phyloP scores from a whole-genome alignment of 2,113 vertebrate genomes.

The Lanius collurio region DNA sequence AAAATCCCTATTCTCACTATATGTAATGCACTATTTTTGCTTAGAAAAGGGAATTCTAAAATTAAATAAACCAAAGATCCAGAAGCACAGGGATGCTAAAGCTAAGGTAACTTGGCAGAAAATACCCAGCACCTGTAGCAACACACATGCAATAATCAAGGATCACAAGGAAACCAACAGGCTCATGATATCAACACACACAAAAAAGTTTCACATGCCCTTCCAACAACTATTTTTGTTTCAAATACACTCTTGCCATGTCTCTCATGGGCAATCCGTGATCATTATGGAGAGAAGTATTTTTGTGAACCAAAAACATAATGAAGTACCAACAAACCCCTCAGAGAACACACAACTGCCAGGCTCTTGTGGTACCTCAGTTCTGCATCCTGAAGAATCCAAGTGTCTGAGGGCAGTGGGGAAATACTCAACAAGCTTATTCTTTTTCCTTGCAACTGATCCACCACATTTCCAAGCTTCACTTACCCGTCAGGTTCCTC shows the following conservation, averaged over 20 bases:
- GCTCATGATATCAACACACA: background rate
- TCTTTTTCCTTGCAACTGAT: background rate
- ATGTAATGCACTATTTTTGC: background rate
- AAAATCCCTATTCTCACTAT: background rate
- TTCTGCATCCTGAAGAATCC: background rate
- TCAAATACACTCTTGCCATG: background rate
- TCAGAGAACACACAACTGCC: background rate
- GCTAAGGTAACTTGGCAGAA: background rate
- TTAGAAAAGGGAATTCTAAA: background rate
- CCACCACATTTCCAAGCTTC: background rate
- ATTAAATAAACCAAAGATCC: background rate
- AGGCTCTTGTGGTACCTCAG: background rate
- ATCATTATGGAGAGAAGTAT: background rate
- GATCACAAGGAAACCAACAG: background rate
- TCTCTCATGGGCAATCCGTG: background rate
- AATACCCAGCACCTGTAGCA: background rate
- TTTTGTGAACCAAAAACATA: background rate
- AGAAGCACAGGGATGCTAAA: background rate
- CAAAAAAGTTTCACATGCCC: background rate
- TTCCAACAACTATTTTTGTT: background rate
- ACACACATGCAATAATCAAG: background rate
- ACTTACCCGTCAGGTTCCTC: conserved; percentile 92
- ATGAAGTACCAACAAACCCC: background rate
- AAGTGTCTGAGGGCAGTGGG: background rate
- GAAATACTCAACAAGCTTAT: background rate